Base-by-base conservation (phyloP, 1,140 invertebrate genomes). In the Nilaparvata lugens region DNA sequence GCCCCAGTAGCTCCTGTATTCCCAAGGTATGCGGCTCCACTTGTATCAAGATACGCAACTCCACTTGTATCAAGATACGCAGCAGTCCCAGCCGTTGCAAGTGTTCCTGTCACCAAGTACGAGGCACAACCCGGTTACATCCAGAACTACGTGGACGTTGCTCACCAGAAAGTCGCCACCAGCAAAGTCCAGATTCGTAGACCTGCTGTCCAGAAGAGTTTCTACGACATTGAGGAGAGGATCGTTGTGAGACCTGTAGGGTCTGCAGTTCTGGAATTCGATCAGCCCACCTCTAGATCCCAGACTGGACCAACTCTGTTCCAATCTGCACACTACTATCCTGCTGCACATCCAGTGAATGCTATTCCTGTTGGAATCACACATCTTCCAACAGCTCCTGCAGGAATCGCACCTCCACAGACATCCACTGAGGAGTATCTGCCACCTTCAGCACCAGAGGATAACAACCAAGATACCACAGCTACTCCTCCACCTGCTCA, bases 211-310 rank as follows among this genome's bases (percentile, higher is more conserved):
- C 79, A 83, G 61, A 83, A 83, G 68, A 79, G 83, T 67, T 83
- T 83, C 70, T 84, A 82, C 67, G 82, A 83, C 64, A 81, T 84
- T 58, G 82, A 84, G 67, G 79, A 83, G 67, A 76, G 80, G 23
- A 76, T 81, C 7, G 76, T 83, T 5, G 75, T 84, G 19, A 76
- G 82, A n/a, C 81, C 81, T 2, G 81, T 80, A 2, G 82, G 82
- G 18, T 82, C 80, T 0, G 76, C 82, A 24, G 75, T 83, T 4
- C 75, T 83, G 0, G 82, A 84, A 63, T 69, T 84, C 0, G 79
- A 81, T 52, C 76, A 81, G 58, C 82, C 82, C 0, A 73, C 79
- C 9, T 80, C 80, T 5, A 81, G 7, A 45, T 23, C 16, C 2
- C 16, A 57, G 19, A 16, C 14, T 14, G 80, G 80, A 66, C 75